Conservation (phyloP, 2,113 vertebrate genomes). For the Cyprinodon tularosa region DNA sequence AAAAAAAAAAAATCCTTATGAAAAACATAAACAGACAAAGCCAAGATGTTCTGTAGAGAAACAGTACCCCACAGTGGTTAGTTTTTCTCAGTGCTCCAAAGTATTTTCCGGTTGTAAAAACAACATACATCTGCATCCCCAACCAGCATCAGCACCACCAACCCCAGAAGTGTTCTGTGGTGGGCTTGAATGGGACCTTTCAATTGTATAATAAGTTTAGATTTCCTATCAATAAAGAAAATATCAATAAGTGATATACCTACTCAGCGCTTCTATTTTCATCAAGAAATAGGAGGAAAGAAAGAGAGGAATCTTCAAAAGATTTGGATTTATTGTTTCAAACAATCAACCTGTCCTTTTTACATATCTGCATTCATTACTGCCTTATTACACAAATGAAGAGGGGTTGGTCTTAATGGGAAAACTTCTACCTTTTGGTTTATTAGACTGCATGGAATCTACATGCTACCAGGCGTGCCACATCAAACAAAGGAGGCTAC, state of each 20-base stretch:
- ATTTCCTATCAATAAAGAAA: not conserved
- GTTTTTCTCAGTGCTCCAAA: constrained; percentile 73
- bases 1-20: constrained; percentile 13
- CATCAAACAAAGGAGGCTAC: too few relatives aligned
- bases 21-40: constrained; percentile 28
- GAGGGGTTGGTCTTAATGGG: too few relatives aligned
- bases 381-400: too few relatives aligned
- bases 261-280: not conserved
- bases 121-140: not conserved
- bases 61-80: constrained; percentile 79
- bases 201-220: not conserved
- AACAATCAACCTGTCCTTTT: not conserved
- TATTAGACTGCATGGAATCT: too few relatives aligned
- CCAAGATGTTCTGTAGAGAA: constrained; percentile 69
- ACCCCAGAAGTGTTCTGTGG: not conserved
- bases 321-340: not conserved
- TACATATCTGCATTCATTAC: too few relatives aligned
- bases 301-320: not conserved
- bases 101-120: constrained; percentile 28
- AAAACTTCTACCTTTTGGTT: too few relatives aligned
- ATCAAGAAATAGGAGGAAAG: not conserved
- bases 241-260: not conserved
- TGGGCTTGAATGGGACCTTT: not conserved
- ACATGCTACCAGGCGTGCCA: too few relatives aligned
- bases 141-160: not conserved